phyloP scores from a whole-genome alignment of 2,888 invertebrate species.

The Cinara cedri region DNA sequence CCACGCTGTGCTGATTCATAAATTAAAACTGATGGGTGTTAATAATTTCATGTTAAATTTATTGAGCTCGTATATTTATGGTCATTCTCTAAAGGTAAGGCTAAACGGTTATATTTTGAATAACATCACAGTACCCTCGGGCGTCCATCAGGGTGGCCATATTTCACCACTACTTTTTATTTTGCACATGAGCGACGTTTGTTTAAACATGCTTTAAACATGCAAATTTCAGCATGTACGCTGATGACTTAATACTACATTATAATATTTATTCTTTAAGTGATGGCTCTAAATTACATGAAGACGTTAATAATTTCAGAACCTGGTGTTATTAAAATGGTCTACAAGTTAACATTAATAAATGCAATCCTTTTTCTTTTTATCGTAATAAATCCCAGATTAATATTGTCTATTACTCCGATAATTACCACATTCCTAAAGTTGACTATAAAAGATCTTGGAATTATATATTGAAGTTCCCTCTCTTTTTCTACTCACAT shows the following conservation, averaged over 20 bases:
- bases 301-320: neutral
- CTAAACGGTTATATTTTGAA: neutral
- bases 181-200: no score
- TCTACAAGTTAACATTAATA: no score
- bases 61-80: neutral
- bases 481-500: neutral
- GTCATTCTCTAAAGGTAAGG: neutral
- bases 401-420: neutral
- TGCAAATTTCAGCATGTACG: neutral
- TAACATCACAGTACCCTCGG: neutral
- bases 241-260: neutral
- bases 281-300: neutral
- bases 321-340: no score
- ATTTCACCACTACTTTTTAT: neutral
- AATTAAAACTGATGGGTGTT: slow-evolving; percentile 13
- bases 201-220: neutral
- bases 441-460: neutral
- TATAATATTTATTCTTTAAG: neutral
- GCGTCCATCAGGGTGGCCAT: neutral
- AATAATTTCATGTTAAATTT: neutral
- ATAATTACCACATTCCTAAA: neutral
- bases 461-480: slow-evolving; percentile 2
- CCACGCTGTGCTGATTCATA: neutral
- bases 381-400: no score
- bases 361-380: no score